These are phyloP conservation scores for Ariolimax columbianus DNA, from an alignment of 2,888 invertebrate species.

Conservation along the genomic window DNA sequence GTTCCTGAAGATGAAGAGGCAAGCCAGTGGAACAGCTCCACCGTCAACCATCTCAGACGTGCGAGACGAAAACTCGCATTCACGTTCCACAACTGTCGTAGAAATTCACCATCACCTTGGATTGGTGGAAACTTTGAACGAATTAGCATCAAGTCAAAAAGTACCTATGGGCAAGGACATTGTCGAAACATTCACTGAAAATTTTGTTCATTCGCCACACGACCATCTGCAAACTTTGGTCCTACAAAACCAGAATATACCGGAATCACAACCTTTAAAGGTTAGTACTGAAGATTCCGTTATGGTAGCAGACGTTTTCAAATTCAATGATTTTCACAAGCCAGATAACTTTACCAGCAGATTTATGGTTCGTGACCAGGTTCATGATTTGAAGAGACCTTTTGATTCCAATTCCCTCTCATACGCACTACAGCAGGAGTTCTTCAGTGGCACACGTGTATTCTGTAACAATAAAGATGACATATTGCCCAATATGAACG, in stretches of 20 bases:
- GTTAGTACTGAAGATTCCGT: neutral
- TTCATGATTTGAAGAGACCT: neutral
- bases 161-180: neutral
- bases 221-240: neutral
- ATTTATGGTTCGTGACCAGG: neutral
- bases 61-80: neutral
- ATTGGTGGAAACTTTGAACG: neutral
- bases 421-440: neutral
- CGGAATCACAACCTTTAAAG: neutral
- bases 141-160: neutral
- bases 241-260: neutral
- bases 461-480: too few relatives aligned
- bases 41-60: neutral
- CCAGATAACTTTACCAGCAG: neutral
- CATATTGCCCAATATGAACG: too few relatives aligned
- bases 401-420: neutral
- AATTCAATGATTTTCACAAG: neutral
- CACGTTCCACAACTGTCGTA: neutral
- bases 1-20: neutral
- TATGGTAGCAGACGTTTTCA: neutral
- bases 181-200: neutral
- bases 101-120: conserved; percentile 5
- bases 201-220: neutral
- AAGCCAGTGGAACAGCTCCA: neutral
- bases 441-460: too few relatives aligned